Percentiles rank a stretch among this genome's conserved stretches.
phyloP scores from a whole-genome alignment of 2,113 vertebrate genomes.

The Aplodontia rufa region DNA sequence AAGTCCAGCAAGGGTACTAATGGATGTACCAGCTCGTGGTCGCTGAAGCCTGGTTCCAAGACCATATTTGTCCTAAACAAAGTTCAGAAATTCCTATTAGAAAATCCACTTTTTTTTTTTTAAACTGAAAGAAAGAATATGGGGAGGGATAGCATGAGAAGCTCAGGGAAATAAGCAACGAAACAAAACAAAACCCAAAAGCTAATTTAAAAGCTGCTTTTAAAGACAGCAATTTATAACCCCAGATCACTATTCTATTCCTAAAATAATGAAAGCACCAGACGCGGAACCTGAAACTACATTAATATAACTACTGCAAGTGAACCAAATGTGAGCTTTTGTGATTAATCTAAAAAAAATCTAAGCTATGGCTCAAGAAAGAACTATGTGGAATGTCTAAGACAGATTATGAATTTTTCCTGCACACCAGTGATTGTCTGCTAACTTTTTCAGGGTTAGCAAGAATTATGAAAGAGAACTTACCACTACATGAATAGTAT shows the following conservation, averaged over 20 bases:
- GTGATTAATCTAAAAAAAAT: slow-evolving; percentile 21
- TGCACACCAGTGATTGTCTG: slow-evolving; percentile 59
- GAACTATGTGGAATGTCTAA: not conserved
- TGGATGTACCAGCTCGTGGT: slow-evolving; percentile 94
- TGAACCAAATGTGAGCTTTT: not conserved
- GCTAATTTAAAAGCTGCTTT: slow-evolving; percentile 72
- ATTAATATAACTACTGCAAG: slow-evolving; percentile 24
- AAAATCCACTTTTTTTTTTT: slow-evolving; percentile 48
- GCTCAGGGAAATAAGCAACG: slow-evolving; percentile 79
- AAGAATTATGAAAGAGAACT: slow-evolving; percentile 89
- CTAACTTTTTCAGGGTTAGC: slow-evolving; percentile 80
- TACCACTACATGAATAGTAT: slow-evolving; percentile 99
- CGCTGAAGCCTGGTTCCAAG: slow-evolving; percentile 96
- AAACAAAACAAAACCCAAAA: slow-evolving; percentile 81
- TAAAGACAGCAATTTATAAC: slow-evolving; percentile 48
- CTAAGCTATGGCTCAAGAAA: slow-evolving; percentile 3
- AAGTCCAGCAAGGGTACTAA: slow-evolving; percentile 93
- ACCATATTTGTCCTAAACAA: slow-evolving; percentile 94
- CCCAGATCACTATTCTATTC: slow-evolving; percentile 29
- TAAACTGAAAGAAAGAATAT: slow-evolving; percentile 54
- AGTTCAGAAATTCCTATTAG: slow-evolving; percentile 57
- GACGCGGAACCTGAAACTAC: slow-evolving; percentile 27
- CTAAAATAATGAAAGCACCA: slow-evolving; percentile 55
- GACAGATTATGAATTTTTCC: not conserved
- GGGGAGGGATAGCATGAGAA: slow-evolving; percentile 78